Conservation (phyloP, 2,113 vertebrate species). For the Zosterops borbonicus region DNA sequence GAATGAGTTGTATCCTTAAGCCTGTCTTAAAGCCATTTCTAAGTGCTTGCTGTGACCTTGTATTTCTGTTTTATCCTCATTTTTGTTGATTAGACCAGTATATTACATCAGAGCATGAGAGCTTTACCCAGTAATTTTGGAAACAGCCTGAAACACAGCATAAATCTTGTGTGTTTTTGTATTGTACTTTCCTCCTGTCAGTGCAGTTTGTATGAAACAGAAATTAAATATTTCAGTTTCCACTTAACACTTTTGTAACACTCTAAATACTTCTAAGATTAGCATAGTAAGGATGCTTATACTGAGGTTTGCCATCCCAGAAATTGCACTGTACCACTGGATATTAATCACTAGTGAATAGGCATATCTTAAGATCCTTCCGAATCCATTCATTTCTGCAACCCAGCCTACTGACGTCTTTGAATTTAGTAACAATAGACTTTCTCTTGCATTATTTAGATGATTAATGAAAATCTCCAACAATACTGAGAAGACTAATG, state of each 20-base stretch:
- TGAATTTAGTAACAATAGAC: slow-evolving; percentile 5
- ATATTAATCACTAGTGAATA: neutral
- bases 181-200: neutral
- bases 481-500: neutral
- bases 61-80: neutral
- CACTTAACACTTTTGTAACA: neutral
- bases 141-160: neutral
- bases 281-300: neutral
- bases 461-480: slow-evolving; percentile 28
- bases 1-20: neutral
- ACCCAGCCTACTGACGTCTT: neutral
- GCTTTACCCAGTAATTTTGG: neutral
- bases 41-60: neutral
- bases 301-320: neutral
- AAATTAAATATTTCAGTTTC: neutral
- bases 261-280: neutral
- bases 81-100: neutral
- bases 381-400: neutral
- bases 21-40: neutral
- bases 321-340: neutral
- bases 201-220: neutral
- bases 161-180: neutral
- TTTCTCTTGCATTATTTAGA: slow-evolving; percentile 41
- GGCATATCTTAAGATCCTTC: neutral
- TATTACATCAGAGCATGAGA: neutral